Evolutionary conservation across 2,888 invertebrate species (phyloP), one percentile per base, ranked within the genome.

Genomic region (Nomada hirtipes): DNA sequence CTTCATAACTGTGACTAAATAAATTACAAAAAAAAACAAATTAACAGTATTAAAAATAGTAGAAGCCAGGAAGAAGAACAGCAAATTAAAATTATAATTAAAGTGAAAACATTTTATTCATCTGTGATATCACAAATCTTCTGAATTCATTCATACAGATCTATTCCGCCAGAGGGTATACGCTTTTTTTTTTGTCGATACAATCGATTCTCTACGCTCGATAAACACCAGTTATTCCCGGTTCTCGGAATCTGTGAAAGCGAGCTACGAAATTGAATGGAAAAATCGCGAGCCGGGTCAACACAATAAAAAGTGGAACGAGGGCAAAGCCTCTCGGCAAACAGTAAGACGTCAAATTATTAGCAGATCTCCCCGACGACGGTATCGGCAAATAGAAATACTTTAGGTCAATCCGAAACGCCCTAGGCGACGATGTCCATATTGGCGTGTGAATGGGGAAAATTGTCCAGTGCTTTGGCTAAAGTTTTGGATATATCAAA

Each of bases 351-450:
- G 87, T 87, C 81, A 79, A 90, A 91, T 90, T 91, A 91, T 91
- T 90, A 86, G 87, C 72, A 76, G 87, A 82, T 79, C 83, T 84
- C 80, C 78, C 78, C 85, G 72, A 79, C 81, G 82, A 76, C 77
- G 74, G 85, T 86, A 86, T 87, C 86, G 88, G 85, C 89, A 91
- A 92, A 92, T 89, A 91, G 91, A 90, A 92, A 90, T 90, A 90
- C 90, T 92, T 91, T 90, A 83, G 82, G 82, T 78, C 88, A 87
- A 91, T 90, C 89, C 77, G 76, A 86, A 47, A 83, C 76, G 76
- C 88, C 88, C 87, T 72, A 76, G 74, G 81, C 78, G 60, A 36
- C 36, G 36, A 36, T 36, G 36, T 36, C 44, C 74, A 26, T 82
- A 75, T 77, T 73, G 81, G 80, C 80, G 84, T 84, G 84, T 47